Evolutionary conservation across 2,113 vertebrate species (phyloP), one percentile per base, ranked within the genome.

Genomic region (Sebastes fasciatus): DNA sequence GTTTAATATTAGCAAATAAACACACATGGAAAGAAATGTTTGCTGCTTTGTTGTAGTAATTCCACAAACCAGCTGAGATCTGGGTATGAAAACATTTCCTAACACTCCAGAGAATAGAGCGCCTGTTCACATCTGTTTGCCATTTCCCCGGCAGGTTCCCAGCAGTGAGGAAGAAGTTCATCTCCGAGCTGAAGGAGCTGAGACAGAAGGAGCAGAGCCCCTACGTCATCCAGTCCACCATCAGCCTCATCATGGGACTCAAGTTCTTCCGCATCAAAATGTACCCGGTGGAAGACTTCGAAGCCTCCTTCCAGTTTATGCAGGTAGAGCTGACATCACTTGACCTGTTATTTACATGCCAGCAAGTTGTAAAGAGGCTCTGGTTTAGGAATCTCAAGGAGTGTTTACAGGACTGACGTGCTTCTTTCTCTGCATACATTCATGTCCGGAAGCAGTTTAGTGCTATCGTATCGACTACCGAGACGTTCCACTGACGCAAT

Each of bases 261-360:
- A 99, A 99, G 91, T 99, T 99, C 94, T 99, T 99, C 88, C 96
- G 98, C 74, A 98, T 99, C 85, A 99, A 99, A 95, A 99, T 99
- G 98, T 99, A 99, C 90, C 98, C 98, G 0, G 98, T 99, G 87
- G 98, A 99, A 82, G 98, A 99, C 93, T 99, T 99, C 60, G 98
- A 99, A 93, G 98, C 98, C 26, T 99, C 98, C 80, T 97, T 99
- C 91, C 98, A 98, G 95, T 99, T 99, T 91, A 99, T 99, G 98
- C 98, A 99, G 98, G 98, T 99, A 95, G 43, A 71, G 49, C 69
- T 48, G 7, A 60, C 64, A 69, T 23, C 11, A 11, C 58, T 57
- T 4, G 0, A 16, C 34, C 52, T 60, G 54, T 58, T 73, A 49
- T 49, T 66, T 49, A 58, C 34, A 61, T 23, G 7, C 55, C 54